Evolutionary conservation across 1,140 invertebrate species (phyloP), one percentile per base, ranked within the genome.

Genomic region (Metopolophium dirhodum): DNA sequence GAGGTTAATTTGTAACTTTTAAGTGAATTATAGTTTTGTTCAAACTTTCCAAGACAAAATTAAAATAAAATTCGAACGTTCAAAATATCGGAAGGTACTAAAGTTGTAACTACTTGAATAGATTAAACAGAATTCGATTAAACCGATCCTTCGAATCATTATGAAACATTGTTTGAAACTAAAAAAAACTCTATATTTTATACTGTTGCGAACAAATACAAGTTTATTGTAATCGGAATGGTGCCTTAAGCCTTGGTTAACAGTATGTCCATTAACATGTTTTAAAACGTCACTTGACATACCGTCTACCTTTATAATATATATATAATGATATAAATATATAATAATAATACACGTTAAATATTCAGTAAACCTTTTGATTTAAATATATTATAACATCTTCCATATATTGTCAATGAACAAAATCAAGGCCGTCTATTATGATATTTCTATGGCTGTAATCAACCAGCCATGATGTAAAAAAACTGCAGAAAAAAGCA

Each of bases 141-240:
- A 68, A 68, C 30, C 0, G 30, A 68, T 30, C 30, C 9, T 77
- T 77, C n/a, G n/a, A 77, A 77, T 77, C 30, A 77, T 77, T 77
- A 77, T 77, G n/a, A 77, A 77, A n/a, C n/a, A 77, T 68, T 77
- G 30, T 77, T 77, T n/a, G 61, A 77, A 77, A 77, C 30, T 61
- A 68, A 68, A 77, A 77, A 77, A 77, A 77, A 77, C 3, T 77
- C n/a, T n/a, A 77, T 77, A 77, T 18, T 77, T 77, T n/a, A n/a
- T n/a, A 77, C 7, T 18, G 61, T 77, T n/a, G 18, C n/a, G 30
- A 77, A n/a, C n/a, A n/a, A 77, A n/a, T 77, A 77, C 61, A 77
- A 77, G 14, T 77, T 77, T 18, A 77, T n/a, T 77, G 30, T 77
- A n/a, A 77, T 77, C 61, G n/a, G 57, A 77, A 14, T 20, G 61